Evolutionary conservation across 2,113 vertebrate species (phyloP).

Genomic region (Ophiodon elongatus): DNA sequence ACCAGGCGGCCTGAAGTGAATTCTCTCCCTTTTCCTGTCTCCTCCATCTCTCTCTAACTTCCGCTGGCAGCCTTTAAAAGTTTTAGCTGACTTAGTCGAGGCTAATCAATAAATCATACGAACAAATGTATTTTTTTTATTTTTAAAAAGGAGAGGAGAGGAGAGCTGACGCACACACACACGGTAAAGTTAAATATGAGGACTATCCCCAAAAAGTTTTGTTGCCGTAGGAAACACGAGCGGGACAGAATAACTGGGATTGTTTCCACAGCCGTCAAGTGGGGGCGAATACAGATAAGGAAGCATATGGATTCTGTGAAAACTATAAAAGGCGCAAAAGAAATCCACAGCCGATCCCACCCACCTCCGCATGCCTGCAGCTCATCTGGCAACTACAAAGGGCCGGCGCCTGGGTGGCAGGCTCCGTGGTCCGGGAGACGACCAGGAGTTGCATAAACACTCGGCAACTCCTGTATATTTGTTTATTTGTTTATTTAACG

Average conservation of each 20-base stretch:
- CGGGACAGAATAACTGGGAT: conserved; percentile 19
- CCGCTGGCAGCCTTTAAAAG: conserved; percentile 43
- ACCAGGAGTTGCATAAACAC: conserved; percentile 14
- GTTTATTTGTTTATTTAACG: conserved; percentile 31
- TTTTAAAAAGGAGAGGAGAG: neutral
- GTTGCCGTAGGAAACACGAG: neutral
- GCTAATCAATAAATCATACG: conserved; percentile 64
- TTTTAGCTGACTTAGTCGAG: conserved; percentile 47
- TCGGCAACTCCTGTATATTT: conserved; percentile 11
- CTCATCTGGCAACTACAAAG: conserved; percentile 58
- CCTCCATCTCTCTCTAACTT: conserved; percentile 47
- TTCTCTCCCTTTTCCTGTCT: conserved; percentile 53
- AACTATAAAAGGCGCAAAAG: conserved; percentile 43
- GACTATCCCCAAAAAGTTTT: conserved; percentile 13
- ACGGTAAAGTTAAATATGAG: conserved; percentile 15
- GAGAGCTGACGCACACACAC: neutral
- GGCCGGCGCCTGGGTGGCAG: conserved; percentile 26
- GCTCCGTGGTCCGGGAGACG: neutral
- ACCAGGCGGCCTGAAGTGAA: conserved; percentile 51
- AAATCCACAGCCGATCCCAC: conserved; percentile 38
- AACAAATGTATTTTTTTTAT: conserved; percentile 23
- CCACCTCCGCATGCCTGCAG: conserved; percentile 39
- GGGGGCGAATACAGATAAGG: conserved; percentile 45
- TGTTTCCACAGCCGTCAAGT: conserved; percentile 49
- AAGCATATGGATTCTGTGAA: conserved; percentile 34